phyloP scores from a whole-genome alignment of 2,113 vertebrate genomes.

The Sphaerodactylus townsendi region DNA sequence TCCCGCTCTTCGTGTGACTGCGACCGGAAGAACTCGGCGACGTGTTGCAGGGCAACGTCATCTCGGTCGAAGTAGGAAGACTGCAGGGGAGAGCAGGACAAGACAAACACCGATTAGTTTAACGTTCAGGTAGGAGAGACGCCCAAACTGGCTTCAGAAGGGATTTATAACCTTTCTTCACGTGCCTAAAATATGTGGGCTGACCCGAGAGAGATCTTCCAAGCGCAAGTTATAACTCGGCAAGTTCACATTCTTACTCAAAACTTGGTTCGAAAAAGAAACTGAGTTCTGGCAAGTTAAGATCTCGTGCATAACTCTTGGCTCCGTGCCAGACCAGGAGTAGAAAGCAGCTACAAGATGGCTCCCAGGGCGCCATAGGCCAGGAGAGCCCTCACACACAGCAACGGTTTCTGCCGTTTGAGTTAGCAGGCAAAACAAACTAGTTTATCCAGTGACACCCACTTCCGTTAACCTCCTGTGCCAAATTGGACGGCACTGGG shows the following conservation, averaged over 20 bases:
- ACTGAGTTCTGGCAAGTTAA: background rate
- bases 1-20: slow-evolving; percentile 81
- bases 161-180: no score
- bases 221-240: background rate
- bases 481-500: background rate
- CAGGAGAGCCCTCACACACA: no score
- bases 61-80: slow-evolving; percentile 80
- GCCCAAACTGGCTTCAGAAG: background rate
- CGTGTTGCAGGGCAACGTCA: slow-evolving; percentile 80
- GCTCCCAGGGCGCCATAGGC: background rate
- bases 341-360: background rate
- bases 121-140: fast-evolving
- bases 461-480: background rate
- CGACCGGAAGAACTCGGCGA: slow-evolving; percentile 81
- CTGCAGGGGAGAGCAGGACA: slow-evolving; percentile 50
- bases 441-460: background rate
- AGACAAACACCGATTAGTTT: background rate
- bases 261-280: background rate
- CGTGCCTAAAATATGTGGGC: background rate
- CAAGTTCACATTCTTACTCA: background rate
- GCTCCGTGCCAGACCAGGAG: background rate
- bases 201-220: background rate
- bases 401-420: background rate
- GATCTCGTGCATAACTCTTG: background rate
- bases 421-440: background rate